These are phyloP conservation scores for Pangasius mekongensis DNA, from an alignment of 2,797 vertebrate species.

Conservation along the genomic window DNA sequence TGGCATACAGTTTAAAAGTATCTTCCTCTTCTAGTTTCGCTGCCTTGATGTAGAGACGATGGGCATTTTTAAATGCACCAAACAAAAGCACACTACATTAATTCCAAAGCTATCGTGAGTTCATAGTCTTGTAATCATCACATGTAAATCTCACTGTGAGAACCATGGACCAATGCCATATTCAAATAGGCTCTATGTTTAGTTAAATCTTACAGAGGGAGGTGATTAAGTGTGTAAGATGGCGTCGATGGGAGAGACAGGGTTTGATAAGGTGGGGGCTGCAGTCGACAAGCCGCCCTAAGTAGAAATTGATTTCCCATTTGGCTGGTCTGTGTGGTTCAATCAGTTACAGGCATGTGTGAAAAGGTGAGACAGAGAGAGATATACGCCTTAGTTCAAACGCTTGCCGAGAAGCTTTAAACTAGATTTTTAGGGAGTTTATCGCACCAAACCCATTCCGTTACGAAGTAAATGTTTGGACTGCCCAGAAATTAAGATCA, in stretches of 20 bases:
- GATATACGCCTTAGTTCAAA: slow-evolving; percentile 59
- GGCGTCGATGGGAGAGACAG: slow-evolving; percentile 52
- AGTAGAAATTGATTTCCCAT: slow-evolving; percentile 65
- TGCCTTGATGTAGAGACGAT: not conserved
- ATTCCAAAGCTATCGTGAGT: not conserved
- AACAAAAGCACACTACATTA: not conserved
- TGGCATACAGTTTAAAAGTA: not conserved
- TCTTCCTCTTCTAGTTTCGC: not conserved
- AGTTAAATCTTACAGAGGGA: slow-evolving; percentile 32
- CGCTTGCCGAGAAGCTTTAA: slow-evolving; percentile 50
- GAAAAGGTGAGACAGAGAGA: slow-evolving; percentile 56
- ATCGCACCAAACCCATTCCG: slow-evolving; percentile 54
- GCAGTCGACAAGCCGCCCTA: slow-evolving; percentile 46
- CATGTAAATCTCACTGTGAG: slow-evolving; percentile 17
- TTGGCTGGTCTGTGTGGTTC: slow-evolving; percentile 58
- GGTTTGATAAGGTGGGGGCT: slow-evolving; percentile 51
- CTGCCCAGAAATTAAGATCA: slow-evolving; percentile 49
- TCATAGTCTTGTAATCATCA: not conserved
- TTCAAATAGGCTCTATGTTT: slow-evolving; percentile 39
- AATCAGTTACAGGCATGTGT: slow-evolving; percentile 64
- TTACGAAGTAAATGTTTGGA: slow-evolving; percentile 55
- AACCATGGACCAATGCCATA: slow-evolving; percentile 31
- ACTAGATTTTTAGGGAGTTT: slow-evolving; percentile 50
- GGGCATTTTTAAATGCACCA: not conserved
- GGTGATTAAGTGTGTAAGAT: slow-evolving; percentile 53